phyloP scores from a whole-genome alignment of 2,888 invertebrate genomes.

The Amorpha juglandis region DNA sequence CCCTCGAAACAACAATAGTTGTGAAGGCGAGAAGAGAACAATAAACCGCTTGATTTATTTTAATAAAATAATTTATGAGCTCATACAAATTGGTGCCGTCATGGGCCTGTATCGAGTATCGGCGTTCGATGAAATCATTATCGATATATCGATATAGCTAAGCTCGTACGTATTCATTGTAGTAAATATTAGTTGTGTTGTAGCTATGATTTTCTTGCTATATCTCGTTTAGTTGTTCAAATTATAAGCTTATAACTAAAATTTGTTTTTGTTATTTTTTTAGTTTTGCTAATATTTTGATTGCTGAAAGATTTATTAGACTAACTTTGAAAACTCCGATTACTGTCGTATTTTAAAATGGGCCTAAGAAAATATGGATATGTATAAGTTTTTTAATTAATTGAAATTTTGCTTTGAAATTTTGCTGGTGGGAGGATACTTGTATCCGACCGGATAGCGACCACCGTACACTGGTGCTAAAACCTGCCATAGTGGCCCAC shows the following conservation, averaged over 20 bases:
- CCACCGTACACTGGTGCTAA: no score
- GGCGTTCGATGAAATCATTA: constrained; percentile 70
- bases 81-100: constrained; percentile 78
- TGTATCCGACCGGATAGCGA: no score
- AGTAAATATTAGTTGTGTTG: not conserved
- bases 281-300: not conserved
- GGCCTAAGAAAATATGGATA: no score
- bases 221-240: not conserved
- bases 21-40: constrained; percentile 78
- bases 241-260: no score
- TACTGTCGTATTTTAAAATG: no score
- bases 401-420: no score
- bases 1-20: constrained; percentile 65
- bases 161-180: constrained; percentile 31
- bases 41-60: constrained; percentile 81
- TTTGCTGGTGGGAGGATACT: no score
- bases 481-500: no score
- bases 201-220: not conserved
- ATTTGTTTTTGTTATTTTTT: no score
- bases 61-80: constrained; percentile 82
- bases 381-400: no score
- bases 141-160: constrained; percentile 69
- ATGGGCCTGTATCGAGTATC: constrained; percentile 74
- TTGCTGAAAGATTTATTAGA: not conserved
- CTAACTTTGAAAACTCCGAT: no score